These are phyloP conservation scores for Neocloeon triangulifer DNA, from an alignment of 1,140 invertebrate genomes.

Conservation along the genomic window DNA sequence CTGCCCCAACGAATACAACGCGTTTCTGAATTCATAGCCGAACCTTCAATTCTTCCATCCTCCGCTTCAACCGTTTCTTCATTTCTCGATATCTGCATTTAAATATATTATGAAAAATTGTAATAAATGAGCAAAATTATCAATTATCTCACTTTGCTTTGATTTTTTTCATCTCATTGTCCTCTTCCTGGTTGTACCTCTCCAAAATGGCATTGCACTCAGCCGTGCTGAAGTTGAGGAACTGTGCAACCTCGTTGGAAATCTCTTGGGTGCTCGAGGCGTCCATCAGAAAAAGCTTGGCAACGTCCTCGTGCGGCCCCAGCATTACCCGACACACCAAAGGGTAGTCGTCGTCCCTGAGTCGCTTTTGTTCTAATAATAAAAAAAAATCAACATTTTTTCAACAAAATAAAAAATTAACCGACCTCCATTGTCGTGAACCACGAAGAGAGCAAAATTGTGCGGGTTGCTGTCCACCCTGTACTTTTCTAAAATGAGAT, in stretches of 20 bases:
- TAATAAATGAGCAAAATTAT: background rate
- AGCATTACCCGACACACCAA: conserved; percentile 49
- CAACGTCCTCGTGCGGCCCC: conserved; percentile 63
- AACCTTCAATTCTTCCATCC: conserved; percentile 50
- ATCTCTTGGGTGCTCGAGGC: conserved; percentile 46
- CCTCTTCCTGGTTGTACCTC: conserved; percentile 55
- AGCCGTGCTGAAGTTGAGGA: conserved; percentile 52
- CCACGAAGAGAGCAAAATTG: conserved; percentile 61
- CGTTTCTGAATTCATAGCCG: conserved; percentile 28
- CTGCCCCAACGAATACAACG: too few species aligned
- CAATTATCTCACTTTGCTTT: conserved; percentile 37
- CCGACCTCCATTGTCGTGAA: conserved; percentile 59
- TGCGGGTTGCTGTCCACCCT: conserved; percentile 56
- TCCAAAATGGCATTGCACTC: conserved; percentile 58
- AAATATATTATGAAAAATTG: conserved; percentile 3
- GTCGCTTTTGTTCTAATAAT: conserved; percentile 41
- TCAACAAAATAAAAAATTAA: background rate
- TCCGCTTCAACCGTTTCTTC: conserved; percentile 34
- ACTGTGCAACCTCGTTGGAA: conserved; percentile 58
- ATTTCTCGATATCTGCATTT: conserved; percentile 37
- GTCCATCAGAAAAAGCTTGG: conserved; percentile 59
- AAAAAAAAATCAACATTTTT: background rate
- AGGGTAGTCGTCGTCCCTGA: conserved; percentile 58
- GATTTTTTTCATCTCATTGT: conserved; percentile 40
- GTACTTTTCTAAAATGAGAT: conserved; percentile 67